phyloP scores from a whole-genome alignment of 2,113 vertebrate species.

The Pluvianellus socialis region DNA sequence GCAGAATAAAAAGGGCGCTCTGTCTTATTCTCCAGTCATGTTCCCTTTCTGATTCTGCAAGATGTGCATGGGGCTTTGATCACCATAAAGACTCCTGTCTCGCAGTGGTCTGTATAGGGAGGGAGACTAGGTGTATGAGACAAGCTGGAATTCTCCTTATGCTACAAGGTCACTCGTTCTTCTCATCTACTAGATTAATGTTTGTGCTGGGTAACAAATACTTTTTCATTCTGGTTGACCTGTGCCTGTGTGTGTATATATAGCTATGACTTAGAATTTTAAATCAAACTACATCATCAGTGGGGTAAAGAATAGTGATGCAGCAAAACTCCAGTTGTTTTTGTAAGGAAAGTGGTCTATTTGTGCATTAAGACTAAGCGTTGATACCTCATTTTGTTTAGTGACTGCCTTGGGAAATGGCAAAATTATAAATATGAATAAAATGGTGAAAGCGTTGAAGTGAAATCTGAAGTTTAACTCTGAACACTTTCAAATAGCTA shows the following conservation, averaged over 20 bases:
- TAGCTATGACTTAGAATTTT: not conserved
- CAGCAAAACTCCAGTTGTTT: not conserved
- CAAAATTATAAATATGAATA: not conserved
- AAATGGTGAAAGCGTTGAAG: not conserved
- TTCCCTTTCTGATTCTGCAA: not conserved
- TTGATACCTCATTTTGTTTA: not conserved
- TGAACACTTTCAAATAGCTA: accelerated
- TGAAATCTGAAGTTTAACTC: not conserved
- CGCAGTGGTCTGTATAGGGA: not conserved
- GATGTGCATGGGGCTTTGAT: not conserved
- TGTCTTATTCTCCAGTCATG: not conserved
- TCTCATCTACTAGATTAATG: not conserved
- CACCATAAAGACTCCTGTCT: not conserved
- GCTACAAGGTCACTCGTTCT: not conserved
- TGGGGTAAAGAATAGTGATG: not conserved
- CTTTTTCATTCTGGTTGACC: not conserved
- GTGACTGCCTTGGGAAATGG: not conserved
- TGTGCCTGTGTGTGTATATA: not conserved
- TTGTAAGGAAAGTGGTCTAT: not conserved
- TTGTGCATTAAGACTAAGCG: not conserved
- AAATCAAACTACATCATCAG: not conserved
- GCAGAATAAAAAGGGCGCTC: accelerated
- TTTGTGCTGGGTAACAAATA: not conserved
- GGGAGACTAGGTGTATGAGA: not conserved
- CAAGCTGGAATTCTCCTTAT: not conserved